Conservation (phyloP, 2,113 vertebrate species). For the Elanoides forficatus region DNA sequence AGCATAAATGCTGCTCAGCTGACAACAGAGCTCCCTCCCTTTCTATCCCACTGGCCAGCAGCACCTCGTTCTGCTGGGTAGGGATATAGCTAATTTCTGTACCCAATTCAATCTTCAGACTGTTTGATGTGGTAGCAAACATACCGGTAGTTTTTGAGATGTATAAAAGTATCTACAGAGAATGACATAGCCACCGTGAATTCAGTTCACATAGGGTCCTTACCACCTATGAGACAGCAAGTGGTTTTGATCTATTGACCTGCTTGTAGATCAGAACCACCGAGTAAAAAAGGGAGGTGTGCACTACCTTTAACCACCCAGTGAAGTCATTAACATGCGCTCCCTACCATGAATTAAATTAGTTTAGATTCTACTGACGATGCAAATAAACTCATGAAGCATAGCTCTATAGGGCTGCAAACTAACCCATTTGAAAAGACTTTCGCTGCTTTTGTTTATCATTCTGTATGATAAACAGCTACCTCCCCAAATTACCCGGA, state of each 20-base stretch:
- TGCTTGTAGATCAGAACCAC: background rate
- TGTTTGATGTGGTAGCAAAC: background rate
- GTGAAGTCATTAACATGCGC: constrained; percentile 22
- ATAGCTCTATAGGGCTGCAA: constrained; percentile 28
- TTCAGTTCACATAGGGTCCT: background rate
- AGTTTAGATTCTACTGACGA: constrained; percentile 49
- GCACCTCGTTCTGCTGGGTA: background rate
- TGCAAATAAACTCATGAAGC: constrained; percentile 50
- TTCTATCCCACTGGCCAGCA: background rate
- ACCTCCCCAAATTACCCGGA: constrained; percentile 54
- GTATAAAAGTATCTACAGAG: background rate
- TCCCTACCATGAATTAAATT: constrained; percentile 59
- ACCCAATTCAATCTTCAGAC: rapidly evolving
- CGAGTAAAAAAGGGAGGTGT: background rate
- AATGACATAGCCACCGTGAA: background rate
- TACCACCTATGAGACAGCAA: background rate
- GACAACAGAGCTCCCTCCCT: background rate
- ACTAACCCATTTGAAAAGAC: constrained; percentile 31
- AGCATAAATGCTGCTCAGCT: background rate
- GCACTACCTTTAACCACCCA: background rate
- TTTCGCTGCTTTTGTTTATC: constrained; percentile 42
- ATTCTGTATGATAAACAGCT: constrained; percentile 53
- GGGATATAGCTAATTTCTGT: background rate
- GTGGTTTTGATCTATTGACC: background rate
- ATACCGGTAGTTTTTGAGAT: background rate